phyloP scores from a whole-genome alignment of 2,888 invertebrate genomes.

The Danaus chrysippus region DNA sequence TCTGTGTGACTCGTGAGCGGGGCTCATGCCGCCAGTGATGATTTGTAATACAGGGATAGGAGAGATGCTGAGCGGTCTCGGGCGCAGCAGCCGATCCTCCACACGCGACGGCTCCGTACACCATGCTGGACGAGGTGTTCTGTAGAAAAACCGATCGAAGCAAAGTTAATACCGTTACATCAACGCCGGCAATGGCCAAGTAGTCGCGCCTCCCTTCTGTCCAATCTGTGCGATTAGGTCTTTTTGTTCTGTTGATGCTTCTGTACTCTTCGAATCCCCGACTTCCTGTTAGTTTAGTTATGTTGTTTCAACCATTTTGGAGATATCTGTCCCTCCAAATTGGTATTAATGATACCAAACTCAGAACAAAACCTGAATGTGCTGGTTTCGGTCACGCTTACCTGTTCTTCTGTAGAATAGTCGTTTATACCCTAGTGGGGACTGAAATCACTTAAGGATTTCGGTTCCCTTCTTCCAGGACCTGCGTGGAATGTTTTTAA shows the following conservation, averaged over 20 bases:
- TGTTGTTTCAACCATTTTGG: slow-evolving; percentile 44
- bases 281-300: slow-evolving; percentile 67
- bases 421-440: slow-evolving; percentile 51
- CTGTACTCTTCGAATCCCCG: slow-evolving; percentile 54
- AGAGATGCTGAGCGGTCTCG: slow-evolving; percentile 66
- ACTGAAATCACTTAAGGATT: slow-evolving; percentile 38
- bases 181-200: slow-evolving; percentile 74
- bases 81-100: slow-evolving; percentile 74
- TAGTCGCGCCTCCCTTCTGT: slow-evolving; percentile 77
- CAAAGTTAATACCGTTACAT: slow-evolving; percentile 80
- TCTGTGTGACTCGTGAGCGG: slow-evolving; percentile 25
- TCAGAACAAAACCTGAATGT: slow-evolving; percentile 30
- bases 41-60: slow-evolving; percentile 79
- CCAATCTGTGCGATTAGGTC: slow-evolving; percentile 76
- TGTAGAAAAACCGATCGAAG: slow-evolving; percentile 82
- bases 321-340: slow-evolving; percentile 23
- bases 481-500: slow-evolving; percentile 51
- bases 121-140: slow-evolving; percentile 90
- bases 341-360: slow-evolving; percentile 17
- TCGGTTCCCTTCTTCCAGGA: slow-evolving; percentile 43
- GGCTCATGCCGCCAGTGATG: slow-evolving; percentile 65
- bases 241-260: slow-evolving; percentile 75
- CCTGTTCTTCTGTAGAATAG: slow-evolving; percentile 60
- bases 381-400: slow-evolving; percentile 35
- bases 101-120: slow-evolving; percentile 87